phyloP scores from a whole-genome alignment of 2,797 vertebrate genomes.

The Scleropages formosus region DNA sequence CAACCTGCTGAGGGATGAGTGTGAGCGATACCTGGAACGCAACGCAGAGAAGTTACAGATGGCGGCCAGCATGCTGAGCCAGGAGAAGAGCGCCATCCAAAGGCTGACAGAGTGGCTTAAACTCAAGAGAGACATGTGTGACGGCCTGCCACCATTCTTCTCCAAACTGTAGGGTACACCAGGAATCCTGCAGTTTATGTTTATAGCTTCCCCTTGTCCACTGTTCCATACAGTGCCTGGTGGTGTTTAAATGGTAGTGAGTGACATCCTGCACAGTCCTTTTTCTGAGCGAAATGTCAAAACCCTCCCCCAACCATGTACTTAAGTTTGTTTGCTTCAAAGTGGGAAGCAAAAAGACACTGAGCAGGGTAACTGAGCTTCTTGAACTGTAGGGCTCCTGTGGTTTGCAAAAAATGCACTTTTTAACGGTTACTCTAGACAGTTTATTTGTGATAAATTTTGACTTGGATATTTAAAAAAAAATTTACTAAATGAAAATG shows the following conservation, averaged over 20 bases:
- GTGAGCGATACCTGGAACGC: conserved; percentile 82
- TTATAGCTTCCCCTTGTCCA: background rate
- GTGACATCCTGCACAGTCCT: background rate
- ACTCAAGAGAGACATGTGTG: conserved; percentile 83
- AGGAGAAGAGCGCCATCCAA: conserved; percentile 80
- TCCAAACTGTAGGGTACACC: conserved; percentile 52
- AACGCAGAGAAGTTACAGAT: conserved; percentile 89
- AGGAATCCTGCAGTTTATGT: no score
- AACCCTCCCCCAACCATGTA: background rate
- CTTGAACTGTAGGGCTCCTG: no score
- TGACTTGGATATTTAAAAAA: background rate
- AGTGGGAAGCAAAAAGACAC: background rate
- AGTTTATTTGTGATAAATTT: background rate
- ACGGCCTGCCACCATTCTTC: conserved; percentile 67
- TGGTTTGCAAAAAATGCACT: background rate
- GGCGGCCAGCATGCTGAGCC: conserved; percentile 75
- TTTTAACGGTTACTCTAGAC: background rate
- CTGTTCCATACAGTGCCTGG: no score
- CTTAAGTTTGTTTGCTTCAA: background rate
- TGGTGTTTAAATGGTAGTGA: no score
- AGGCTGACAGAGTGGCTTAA: conserved; percentile 80
- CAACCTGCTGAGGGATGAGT: conserved; percentile 79
- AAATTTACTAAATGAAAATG: no score
- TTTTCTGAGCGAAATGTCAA: no score
- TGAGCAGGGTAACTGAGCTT: background rate